A percentile compares a stretch with the other conserved stretches of the same genome.
Evolutionary conservation across 2,888 invertebrate species (phyloP).

Genomic region (Drosophila mimica): DNA sequence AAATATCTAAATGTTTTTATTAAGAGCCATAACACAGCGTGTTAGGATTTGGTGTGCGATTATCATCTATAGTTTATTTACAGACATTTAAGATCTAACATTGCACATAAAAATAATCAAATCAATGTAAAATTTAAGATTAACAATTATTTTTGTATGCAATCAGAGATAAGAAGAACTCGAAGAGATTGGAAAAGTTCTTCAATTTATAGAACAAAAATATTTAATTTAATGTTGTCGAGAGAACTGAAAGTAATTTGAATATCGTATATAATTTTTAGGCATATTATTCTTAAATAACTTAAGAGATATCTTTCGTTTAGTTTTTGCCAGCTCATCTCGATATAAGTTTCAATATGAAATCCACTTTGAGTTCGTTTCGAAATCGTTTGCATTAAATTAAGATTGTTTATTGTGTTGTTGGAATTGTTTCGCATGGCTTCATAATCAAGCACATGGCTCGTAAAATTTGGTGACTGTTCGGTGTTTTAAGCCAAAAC

Average conservation of each 20-base stretch:
- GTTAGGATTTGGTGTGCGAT: conserved; percentile 37
- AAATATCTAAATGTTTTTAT: conserved; percentile 56
- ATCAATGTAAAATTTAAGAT: conserved; percentile 4
- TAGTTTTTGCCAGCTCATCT: background rate
- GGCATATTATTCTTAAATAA: background rate
- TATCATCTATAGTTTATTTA: conserved; percentile 37
- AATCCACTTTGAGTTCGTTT: background rate
- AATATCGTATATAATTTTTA: background rate
- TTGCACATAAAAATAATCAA: conserved; percentile 14
- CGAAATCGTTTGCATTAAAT: conserved; percentile 59
- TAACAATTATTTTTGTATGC: background rate
- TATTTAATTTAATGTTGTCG: background rate
- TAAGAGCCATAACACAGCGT: conserved; percentile 34
- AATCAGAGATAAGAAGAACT: background rate
- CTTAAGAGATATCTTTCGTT: background rate
- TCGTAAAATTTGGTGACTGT: conserved; percentile 60
- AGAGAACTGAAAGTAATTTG: background rate
- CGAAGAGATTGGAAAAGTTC: background rate
- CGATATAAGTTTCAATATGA: background rate
- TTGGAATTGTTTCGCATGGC: conserved; percentile 40
- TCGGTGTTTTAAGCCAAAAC: conserved; percentile 56
- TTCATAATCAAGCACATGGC: conserved; percentile 49
- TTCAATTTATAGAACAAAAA: background rate
- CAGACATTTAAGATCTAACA: conserved; percentile 9
- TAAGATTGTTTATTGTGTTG: conserved; percentile 65